Base-by-base conservation (phyloP, 2,113 vertebrate genomes). In the Platycercus adscitus region DNA sequence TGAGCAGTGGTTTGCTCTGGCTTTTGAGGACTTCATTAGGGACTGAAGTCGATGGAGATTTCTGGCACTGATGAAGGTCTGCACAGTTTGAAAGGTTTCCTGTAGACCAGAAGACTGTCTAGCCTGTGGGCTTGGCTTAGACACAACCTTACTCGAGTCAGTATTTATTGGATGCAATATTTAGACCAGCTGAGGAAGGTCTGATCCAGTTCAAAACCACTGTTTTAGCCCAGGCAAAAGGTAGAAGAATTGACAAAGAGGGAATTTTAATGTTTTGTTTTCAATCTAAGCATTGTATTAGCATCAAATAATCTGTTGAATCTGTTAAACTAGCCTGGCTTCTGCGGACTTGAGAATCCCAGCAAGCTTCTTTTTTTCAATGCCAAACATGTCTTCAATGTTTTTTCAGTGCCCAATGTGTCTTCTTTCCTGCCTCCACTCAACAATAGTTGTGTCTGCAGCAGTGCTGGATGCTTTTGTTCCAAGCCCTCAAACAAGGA, bases 121-220 rank as follows among this genome's bases (percentile, higher is more conserved):
- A 94, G 93, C 85, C 95, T 97, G 89, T 88, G 95, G 89, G 93
- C 91, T 96, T 96, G 95, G 88, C 91, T 88, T 93, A 86, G 66
- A 12, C 3, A 15, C 78, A 86, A 46, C 71, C 81, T 89, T 60
- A 25, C 43, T 71, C 79, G 46, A 75, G 11, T 37, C 70, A 78
- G 46, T 75, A 81, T 70, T 93, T 89, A 56, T 71, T 91, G 24
- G 73, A 23, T 87, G 44, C 37, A 75, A 66, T 60, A 86, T 88
- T 91, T 88, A 58, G 78, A 70, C 37, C 71, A 83, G 49, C 55
- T 82, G 88, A 95, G 85, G 35, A 87, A 86, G 52, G 21, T 43
- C 85, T 91, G 37, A 13, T 80, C 28, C 35, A 65, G 11, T 66
- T 82, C 46, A 91, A 52, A 91, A 80, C 44, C 25, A 80, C 13